Evolutionary conservation across 2,113 vertebrate genomes (phyloP).

Genomic region (Mustela nigripes): DNA sequence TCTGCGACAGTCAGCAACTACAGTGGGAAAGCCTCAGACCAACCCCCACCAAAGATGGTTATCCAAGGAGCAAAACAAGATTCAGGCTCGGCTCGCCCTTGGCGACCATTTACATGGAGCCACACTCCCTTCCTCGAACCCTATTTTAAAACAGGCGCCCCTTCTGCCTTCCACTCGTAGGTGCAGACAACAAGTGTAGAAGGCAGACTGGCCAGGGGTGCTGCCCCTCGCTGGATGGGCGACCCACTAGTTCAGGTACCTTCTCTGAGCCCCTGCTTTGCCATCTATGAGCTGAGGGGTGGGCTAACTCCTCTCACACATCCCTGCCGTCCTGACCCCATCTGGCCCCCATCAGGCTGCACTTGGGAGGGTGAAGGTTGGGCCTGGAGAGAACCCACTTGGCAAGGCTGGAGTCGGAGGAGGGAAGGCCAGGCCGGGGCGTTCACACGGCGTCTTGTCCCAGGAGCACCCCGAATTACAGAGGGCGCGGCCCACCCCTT

Average conservation of each 20-base stretch:
- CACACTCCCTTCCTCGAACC: neutral
- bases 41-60: neutral
- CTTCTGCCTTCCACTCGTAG: neutral
- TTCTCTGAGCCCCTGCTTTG: neutral
- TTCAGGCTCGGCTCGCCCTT: neutral
- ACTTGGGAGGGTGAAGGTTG: neutral
- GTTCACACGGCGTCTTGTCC: fast-evolving
- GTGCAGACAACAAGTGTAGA: neutral
- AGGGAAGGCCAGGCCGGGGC: neutral
- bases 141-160: neutral
- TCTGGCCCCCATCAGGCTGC: neutral
- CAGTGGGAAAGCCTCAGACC: too few relatives aligned
- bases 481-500: neutral
- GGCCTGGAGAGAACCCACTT: neutral
- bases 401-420: neutral
- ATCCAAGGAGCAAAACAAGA: neutral
- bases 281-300: neutral
- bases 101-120: neutral
- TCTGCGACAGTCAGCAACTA: too few relatives aligned
- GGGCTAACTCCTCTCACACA: neutral
- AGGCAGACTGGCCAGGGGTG: neutral
- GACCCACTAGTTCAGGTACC: neutral
- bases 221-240: neutral
- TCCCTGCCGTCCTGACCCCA: neutral
- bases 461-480: neutral